Percentiles rank a stretch among this genome's conserved stretches.
Evolutionary conservation across 2,797 vertebrate genomes (phyloP).

Genomic region (Myotis vivesi): DNA sequence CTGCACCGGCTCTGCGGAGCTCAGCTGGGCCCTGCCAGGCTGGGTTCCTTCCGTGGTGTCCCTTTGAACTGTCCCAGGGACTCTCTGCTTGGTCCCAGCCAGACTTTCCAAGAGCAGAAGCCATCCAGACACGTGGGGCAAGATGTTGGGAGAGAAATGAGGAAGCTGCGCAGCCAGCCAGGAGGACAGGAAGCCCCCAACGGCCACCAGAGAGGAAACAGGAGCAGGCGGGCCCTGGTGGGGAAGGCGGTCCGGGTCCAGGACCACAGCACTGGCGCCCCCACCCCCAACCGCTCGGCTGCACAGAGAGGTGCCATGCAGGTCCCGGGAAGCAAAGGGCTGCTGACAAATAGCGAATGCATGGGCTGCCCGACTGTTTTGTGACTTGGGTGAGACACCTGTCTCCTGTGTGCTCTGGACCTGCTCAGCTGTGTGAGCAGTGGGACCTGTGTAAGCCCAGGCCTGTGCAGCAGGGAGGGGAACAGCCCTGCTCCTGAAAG

Average conservation of each 20-base stretch:
- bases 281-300: not conserved
- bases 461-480: not conserved
- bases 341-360: not conserved
- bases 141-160: not conserved
- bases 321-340: not conserved
- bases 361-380: rapidly evolving
- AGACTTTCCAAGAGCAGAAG: not conserved
- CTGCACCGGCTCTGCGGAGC: not conserved
- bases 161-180: constrained; percentile 31
- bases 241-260: no score
- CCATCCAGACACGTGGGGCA: constrained; percentile 5
- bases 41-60: not conserved
- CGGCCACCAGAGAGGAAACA: not conserved
- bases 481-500: not conserved
- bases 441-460: not conserved
- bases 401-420: not conserved
- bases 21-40: not conserved
- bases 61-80: not conserved
- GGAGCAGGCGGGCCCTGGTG: not conserved
- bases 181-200: constrained; percentile 15
- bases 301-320: not conserved
- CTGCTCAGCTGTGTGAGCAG: not conserved
- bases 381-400: not conserved
- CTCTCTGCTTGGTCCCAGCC: not conserved
- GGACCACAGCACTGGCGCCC: not conserved